Evolutionary conservation across 2,797 vertebrate genomes (phyloP).

Genomic region (Psittacula derbiana): DNA sequence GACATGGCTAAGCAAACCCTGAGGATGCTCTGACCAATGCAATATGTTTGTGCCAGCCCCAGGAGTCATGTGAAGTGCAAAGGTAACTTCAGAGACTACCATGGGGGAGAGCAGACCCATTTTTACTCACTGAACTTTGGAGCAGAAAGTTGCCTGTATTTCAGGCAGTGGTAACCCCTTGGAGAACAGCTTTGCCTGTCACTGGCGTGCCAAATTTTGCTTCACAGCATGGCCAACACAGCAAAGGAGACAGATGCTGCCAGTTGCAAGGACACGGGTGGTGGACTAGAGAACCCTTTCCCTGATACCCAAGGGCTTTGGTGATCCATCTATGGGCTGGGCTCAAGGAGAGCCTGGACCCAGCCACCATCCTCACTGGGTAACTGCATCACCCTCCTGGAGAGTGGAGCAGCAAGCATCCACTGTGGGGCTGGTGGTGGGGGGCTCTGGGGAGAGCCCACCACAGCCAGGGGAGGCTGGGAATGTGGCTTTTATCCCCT

Average conservation of each 20-base stretch:
- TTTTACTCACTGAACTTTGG: neutral
- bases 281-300: neutral
- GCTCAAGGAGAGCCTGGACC: neutral
- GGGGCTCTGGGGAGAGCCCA: neutral
- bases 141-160: neutral
- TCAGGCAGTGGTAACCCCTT: neutral
- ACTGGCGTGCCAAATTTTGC: fast-evolving
- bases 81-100: neutral
- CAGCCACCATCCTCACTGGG: fast-evolving
- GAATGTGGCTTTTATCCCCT: neutral
- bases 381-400: neutral
- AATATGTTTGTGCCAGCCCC: neutral
- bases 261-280: neutral
- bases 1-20: neutral
- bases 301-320: neutral
- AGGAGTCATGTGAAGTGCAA: neutral
- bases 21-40: neutral
- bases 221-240: neutral
- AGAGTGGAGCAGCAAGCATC: neutral
- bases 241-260: neutral
- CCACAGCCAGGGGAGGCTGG: neutral
- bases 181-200: neutral
- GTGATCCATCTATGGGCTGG: fast-evolving
- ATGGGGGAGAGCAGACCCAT: neutral
- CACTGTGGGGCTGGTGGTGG: neutral